Evolutionary conservation across 2,113 vertebrate genomes (phyloP).

Genomic region (Oryctolagus cuniculus): mOryCun1.1 NC_091434.1:150679001-150679500

Average conservation of each 20-base stretch:
- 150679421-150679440: not conserved
- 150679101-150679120: not conserved
- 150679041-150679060: not conserved
- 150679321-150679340: not conserved
- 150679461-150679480: not conserved
- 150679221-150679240: not conserved
- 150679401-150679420: not conserved
- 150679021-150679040: not conserved
- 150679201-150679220: not conserved
- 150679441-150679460: constrained; percentile 2
- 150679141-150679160: not conserved
- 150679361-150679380: not conserved
- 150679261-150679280: not conserved
- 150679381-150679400: not conserved
- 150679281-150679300: constrained; percentile 39
- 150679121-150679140: not conserved
- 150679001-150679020: not conserved
- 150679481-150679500: not conserved
- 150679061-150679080: not conserved
- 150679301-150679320: not conserved
- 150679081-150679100: not conserved
- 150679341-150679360: not conserved
- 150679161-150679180: not conserved
- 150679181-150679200: not conserved
- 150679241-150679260: not conserved